These are phyloP conservation scores for Emys orbicularis DNA, from an alignment of 2,797 vertebrate species.

Conservation along the genomic window DNA sequence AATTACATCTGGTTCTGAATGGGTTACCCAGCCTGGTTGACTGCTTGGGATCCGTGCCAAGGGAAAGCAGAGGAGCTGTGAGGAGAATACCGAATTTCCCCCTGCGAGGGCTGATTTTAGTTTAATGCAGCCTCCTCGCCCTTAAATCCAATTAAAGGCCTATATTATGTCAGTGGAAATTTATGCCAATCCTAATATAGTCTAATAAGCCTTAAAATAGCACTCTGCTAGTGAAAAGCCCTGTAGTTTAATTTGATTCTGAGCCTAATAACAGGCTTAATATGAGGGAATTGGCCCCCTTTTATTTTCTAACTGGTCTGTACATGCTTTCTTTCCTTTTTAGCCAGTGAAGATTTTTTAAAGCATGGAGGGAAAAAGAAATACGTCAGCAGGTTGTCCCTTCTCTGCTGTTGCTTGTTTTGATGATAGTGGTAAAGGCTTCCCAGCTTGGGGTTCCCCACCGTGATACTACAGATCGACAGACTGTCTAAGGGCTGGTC, in stretches of 20 bases:
- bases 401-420: slow-evolving; percentile 11
- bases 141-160: slow-evolving; percentile 87
- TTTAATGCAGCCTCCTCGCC: slow-evolving; percentile 82
- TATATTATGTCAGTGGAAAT: slow-evolving; percentile 86
- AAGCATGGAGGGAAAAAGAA: background rate
- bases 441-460: background rate
- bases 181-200: slow-evolving; percentile 89
- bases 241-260: slow-evolving; percentile 86
- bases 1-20: slow-evolving; percentile 75
- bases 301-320: slow-evolving; percentile 76
- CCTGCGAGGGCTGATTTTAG: slow-evolving; percentile 74
- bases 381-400: slow-evolving; percentile 31
- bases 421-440: background rate
- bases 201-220: slow-evolving; percentile 89
- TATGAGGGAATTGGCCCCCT: slow-evolving; percentile 81
- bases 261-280: slow-evolving; percentile 84
- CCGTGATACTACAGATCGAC: background rate
- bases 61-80: slow-evolving; percentile 69
- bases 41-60: slow-evolving; percentile 69
- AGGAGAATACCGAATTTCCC: slow-evolving; percentile 77
- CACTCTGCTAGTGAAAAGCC: slow-evolving; percentile 83
- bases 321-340: slow-evolving; percentile 69
- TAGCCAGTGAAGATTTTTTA: background rate
- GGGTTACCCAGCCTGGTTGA: slow-evolving; percentile 68
- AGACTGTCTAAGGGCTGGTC: background rate